Evolutionary conservation across 2,797 vertebrate species (phyloP).

Genomic region (Prionace glauca): DNA sequence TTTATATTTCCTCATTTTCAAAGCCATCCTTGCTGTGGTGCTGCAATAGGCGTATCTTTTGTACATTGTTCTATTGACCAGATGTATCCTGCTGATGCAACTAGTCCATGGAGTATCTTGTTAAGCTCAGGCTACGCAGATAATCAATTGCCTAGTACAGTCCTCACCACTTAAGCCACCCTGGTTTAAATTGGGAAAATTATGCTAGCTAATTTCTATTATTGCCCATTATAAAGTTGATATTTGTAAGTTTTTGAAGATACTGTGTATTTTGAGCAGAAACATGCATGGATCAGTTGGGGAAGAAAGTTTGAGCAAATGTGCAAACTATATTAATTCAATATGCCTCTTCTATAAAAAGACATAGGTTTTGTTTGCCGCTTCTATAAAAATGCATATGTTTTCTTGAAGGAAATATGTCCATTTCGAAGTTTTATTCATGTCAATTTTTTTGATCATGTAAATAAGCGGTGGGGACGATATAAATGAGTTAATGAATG

Average conservation of each 20-base stretch:
- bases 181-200: background rate
- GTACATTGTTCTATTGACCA: background rate
- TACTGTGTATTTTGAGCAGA: background rate
- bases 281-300: background rate
- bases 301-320: background rate
- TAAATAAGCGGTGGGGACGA: background rate
- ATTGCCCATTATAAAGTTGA: background rate
- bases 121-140: background rate
- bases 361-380: background rate
- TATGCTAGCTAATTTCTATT: background rate
- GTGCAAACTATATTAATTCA: background rate
- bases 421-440: background rate
- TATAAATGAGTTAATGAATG: background rate
- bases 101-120: background rate
- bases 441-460: background rate
- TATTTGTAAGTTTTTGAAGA: background rate
- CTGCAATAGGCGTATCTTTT: background rate
- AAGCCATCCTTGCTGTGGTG: background rate
- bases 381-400: background rate
- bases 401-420: background rate
- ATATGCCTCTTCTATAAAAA: background rate
- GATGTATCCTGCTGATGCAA: background rate
- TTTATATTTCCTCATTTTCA: background rate
- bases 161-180: background rate
- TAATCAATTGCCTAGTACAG: background rate